These are phyloP conservation scores for Nansenia antarctica DNA, from an alignment of 2,113 vertebrate genomes.

Conservation along the genomic window DNA sequence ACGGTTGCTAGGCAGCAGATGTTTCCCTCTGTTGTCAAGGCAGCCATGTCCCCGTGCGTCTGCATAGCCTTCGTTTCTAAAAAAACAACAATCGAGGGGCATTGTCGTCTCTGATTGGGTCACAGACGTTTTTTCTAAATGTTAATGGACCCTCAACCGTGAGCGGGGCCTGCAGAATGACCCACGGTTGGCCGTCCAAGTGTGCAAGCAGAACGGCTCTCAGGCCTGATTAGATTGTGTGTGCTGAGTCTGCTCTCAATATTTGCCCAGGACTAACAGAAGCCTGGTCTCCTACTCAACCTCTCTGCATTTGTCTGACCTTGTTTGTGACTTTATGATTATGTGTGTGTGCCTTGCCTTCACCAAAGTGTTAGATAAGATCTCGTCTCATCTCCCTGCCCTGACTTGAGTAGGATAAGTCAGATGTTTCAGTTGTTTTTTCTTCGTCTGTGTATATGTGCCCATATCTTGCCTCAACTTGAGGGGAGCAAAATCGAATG, in stretches of 20 bases:
- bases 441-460: too few relatives aligned
- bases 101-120: slow-evolving; percentile 12
- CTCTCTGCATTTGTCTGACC: neutral
- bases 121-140: slow-evolving; percentile 52
- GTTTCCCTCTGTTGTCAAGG: slow-evolving; percentile 58
- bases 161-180: slow-evolving; percentile 30
- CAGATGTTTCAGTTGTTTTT: too few relatives aligned
- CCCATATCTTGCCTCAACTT: too few relatives aligned
- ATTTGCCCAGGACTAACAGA: neutral
- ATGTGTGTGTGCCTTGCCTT: too few relatives aligned
- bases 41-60: too few relatives aligned
- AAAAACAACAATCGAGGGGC: too few relatives aligned
- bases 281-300: neutral
- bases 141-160: neutral
- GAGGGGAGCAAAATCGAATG: too few relatives aligned
- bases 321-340: slow-evolving; percentile 1
- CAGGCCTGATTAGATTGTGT: neutral
- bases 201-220: neutral
- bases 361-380: neutral
- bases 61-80: neutral
- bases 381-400: neutral
- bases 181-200: neutral
- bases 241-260: neutral
- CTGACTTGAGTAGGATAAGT: neutral
- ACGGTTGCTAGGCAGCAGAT: slow-evolving; percentile 58